Evolutionary conservation across 2,888 invertebrate genomes (phyloP).

Genomic region (Ypsolopha scabrella): DNA sequence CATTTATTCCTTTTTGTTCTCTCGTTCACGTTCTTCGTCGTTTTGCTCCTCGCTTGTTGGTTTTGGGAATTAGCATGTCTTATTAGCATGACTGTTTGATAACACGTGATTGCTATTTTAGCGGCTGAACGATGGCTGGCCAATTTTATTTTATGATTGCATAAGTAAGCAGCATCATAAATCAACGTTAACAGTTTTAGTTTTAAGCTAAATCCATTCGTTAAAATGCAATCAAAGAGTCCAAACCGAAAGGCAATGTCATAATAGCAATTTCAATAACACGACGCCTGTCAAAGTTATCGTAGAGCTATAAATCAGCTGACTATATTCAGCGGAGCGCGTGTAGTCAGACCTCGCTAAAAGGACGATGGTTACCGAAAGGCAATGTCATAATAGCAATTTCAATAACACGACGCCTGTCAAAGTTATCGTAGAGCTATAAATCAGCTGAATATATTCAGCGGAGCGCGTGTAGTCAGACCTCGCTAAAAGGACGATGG

Average conservation of each 20-base stretch:
- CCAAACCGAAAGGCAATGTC: background rate
- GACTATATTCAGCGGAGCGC: slow-evolving; percentile 23
- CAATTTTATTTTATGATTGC: background rate
- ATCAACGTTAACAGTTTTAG: background rate
- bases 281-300: slow-evolving; percentile 14
- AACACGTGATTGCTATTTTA: slow-evolving; percentile 57
- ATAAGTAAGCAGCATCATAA: background rate
- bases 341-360: slow-evolving; percentile 23
- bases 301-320: slow-evolving; percentile 40
- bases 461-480: slow-evolving; percentile 25
- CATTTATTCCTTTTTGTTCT: slow-evolving; percentile 46
- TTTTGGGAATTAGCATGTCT: slow-evolving; percentile 70
- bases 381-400: slow-evolving; percentile 1
- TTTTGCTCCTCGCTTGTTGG: slow-evolving; percentile 58
- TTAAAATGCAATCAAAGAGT: background rate
- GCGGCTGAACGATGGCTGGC: slow-evolving; percentile 23
- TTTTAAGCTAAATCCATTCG: background rate
- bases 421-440: slow-evolving; percentile 24
- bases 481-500: slow-evolving; percentile 23
- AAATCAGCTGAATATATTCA: slow-evolving; percentile 35
- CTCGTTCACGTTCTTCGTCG: slow-evolving; percentile 28
- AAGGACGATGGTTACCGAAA: slow-evolving; percentile 18
- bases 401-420: slow-evolving; percentile 7
- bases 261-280: slow-evolving; percentile 3
- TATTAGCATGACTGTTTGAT: slow-evolving; percentile 66